These are phyloP conservation scores for Rhinogobio ventralis DNA, from an alignment of 2,797 vertebrate species.

Conservation along the genomic window DNA sequence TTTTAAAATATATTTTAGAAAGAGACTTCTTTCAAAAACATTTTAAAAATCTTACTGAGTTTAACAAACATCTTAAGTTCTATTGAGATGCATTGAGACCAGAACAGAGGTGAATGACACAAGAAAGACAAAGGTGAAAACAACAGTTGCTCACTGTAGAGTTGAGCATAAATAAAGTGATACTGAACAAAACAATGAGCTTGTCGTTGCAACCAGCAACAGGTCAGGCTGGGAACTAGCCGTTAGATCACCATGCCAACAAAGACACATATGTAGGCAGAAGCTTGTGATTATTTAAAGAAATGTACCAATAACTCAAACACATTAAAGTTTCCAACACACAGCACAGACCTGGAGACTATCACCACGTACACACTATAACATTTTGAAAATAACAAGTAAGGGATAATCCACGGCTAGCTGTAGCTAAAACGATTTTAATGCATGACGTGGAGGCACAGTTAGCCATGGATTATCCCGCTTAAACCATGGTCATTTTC, in stretches of 20 bases:
- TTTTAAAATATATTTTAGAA: too few relatives aligned
- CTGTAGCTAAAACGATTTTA: too few relatives aligned
- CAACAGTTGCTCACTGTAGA: not conserved
- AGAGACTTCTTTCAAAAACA: too few relatives aligned
- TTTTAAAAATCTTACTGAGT: not conserved
- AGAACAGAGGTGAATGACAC: not conserved
- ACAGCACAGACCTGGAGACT: not conserved
- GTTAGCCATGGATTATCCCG: too few relatives aligned
- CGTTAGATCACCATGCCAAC: conserved; percentile 15
- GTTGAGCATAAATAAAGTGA: not conserved
- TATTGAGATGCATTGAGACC: not conserved
- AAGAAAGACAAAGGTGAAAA: not conserved
- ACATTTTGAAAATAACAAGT: not conserved
- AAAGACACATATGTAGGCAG: not conserved
- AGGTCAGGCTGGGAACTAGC: not conserved
- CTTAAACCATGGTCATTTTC: too few relatives aligned
- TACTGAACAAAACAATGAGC: conserved; percentile 14
- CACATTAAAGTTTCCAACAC: not conserved
- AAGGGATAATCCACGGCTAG: too few relatives aligned
- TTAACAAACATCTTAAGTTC: not conserved
- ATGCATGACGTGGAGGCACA: too few relatives aligned
- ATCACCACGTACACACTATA: not conserved
- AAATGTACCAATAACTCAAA: conserved; percentile 1
- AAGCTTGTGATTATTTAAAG: not conserved
- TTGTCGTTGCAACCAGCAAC: conserved; percentile 6